Conservation (phyloP, 2,113 vertebrate genomes). For the Antennarius striatus region DNA sequence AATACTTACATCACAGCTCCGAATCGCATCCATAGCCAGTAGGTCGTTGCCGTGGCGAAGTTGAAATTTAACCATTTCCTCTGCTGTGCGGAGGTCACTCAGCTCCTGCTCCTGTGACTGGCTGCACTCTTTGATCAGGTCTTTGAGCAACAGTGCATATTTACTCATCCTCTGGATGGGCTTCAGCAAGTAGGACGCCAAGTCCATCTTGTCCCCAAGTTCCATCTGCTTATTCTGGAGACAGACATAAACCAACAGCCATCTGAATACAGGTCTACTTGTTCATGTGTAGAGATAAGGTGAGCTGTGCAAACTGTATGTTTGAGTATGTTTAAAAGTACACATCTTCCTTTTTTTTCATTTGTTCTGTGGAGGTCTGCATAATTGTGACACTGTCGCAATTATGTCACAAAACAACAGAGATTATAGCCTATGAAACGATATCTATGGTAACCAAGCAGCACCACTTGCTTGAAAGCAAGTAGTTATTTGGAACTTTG, state of each 20-base stretch:
- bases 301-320: background rate
- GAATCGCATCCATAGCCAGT: constrained; percentile 96
- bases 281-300: background rate
- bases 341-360: too few species aligned
- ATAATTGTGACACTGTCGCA: too few species aligned
- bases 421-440: too few species aligned
- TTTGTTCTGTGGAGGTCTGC: too few species aligned
- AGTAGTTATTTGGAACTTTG: too few species aligned
- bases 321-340: too few species aligned
- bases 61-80: constrained; percentile 95
- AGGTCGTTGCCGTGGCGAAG: constrained; percentile 95
- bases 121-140: constrained; percentile 90
- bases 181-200: constrained; percentile 95
- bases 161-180: constrained; percentile 98
- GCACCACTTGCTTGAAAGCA: too few species aligned
- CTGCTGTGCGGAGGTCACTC: constrained; percentile 85
- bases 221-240: constrained; percentile 89
- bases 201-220: constrained; percentile 93
- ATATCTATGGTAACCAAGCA: too few species aligned
- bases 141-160: constrained; percentile 91
- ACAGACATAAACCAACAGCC: background rate
- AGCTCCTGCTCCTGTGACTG: constrained; percentile 89
- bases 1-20: constrained; percentile 90
- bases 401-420: too few species aligned
- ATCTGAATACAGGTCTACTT: background rate